Conservation (phyloP, 35 echinoderm and acorn worm genomes). For the Ophioderma brevispina region DNA sequence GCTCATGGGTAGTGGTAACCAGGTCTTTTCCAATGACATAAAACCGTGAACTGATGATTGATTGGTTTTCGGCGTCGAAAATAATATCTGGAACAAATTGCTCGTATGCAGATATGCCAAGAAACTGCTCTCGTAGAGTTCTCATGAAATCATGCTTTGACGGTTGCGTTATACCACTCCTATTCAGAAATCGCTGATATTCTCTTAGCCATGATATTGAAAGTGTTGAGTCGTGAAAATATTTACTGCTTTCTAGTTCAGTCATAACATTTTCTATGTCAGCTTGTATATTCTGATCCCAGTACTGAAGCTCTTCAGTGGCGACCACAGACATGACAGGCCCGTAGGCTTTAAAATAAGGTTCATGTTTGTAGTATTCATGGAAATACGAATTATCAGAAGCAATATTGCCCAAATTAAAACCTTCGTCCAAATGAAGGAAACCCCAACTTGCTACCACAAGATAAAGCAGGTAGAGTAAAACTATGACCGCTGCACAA, state of each 20-base stretch:
- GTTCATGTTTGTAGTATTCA: neutral
- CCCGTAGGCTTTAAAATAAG: conserved; percentile 4
- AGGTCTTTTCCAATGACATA: neutral
- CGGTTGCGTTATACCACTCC: neutral
- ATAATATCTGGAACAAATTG: conserved; percentile 41
- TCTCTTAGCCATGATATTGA: conserved; percentile 55
- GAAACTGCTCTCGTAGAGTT: conserved; percentile 7
- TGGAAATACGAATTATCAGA: conserved; percentile 18
- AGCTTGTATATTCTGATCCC: neutral
- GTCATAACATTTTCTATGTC: neutral
- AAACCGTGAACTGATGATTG: conserved; percentile 28
- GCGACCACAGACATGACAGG: conserved; percentile 29
- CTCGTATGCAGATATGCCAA: neutral
- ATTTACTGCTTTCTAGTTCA: neutral
- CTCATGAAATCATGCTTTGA: conserved; percentile 1
- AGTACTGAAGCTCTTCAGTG: conserved; percentile 6
- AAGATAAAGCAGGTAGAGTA: conserved; percentile 38
- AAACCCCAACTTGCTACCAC: conserved; percentile 26
- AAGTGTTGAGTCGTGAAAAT: neutral
- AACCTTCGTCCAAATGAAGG: conserved; percentile 23
- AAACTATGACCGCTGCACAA: neutral
- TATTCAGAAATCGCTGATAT: conserved; percentile 30
- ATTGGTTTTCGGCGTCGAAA: neutral
- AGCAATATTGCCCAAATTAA: conserved; percentile 44
- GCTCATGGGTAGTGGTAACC: neutral